Base-by-base conservation (phyloP, 2,888 invertebrate genomes). In the Oscheius sp. region DNA sequence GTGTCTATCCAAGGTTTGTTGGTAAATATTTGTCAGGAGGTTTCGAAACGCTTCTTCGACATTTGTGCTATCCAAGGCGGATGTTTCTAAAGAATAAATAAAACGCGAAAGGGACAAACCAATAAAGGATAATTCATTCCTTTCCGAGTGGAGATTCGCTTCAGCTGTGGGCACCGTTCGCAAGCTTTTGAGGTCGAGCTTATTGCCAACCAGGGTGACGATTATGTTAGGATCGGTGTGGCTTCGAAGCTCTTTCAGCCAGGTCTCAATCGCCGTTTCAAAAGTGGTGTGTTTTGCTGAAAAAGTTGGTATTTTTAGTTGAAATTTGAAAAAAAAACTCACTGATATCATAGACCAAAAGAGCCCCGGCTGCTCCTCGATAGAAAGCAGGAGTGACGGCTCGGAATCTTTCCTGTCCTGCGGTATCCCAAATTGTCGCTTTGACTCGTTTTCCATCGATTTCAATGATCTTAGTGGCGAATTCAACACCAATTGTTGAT, bases 401-500 rank as follows among this genome's bases (percentile, higher is more conserved):
- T n/a, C 61, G 23, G 31, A 45, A 61, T 45, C 61, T 61, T 29
- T 61, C 61, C 45, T 61, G 61, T 3, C 61, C 61, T 1, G 61
- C 61, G 6, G 61, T 61, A 20, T 61, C 61, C 61, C 61, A 61
- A 45, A 61, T 61, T 31, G 42, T 42, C 2, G 61, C 61, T 20
- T 61, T 61, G 0, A 61, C 61, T 1, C 45, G 42, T 29, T 61
- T 61, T 45, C 61, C 61, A n/a, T 61, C 61, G 15, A 61, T 45
- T 45, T 61, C 45, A 27, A 61, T 61, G 25, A 42, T 61, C 45
- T 45, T 25, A 27, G 61, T 61, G 3, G 61, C 61, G n/a, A 61
- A 61, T 15, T 61, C 61, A n/a, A 61, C 61, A 15, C 61, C 61
- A 20, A 61, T 61, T 45, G 61, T 61, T 15, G 61, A 61, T 33